Base-by-base conservation (phyloP, 1,140 invertebrate genomes). In the Solenopsis fugax region DNA sequence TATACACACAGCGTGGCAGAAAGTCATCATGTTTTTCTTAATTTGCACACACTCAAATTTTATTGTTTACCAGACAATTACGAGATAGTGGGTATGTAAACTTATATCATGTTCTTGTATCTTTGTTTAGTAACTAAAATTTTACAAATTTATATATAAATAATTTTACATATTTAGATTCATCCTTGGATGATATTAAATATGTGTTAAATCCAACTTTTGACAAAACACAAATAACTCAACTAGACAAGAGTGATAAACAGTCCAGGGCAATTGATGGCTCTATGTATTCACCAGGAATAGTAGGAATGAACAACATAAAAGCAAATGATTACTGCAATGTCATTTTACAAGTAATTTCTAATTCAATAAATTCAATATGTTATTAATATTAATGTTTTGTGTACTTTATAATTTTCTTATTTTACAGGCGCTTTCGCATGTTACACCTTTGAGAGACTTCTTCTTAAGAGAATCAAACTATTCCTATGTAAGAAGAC, bases 281-380 rank as follows among this genome's bases (percentile, higher is more conserved):
- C 13, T 99, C 98, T 0, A 97, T 99, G 91, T 99, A 99, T 95
- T 97, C 98, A 89, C 99, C 99, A 34, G 99, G 98, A 54, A 99
- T 99, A 93, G 98, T 98, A 45, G 99, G 99, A 2, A 96, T 99
- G 29, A 99, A 99, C 94, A 99, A 99, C 95, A 99, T 99, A 87
- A 99, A 99, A 95, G 98, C 98, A 2, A 99, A 99, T 96, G 99
- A 99, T 95, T 99, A 99, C 93, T 99, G 99, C 92, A 99, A 99
- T 96, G 99, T 99, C 77, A 98, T 99, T 87, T 96, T 99, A 67
- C 99, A 99, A 96, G 98, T 98, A 94, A 93, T 80, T 85, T 58
- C 29, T 84, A 72, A 21, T 64, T 67, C 78, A 64, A 52, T 85
- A 37, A 21, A 21, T 56, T 29, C 41, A 50, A 45, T 48, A 0